These are phyloP conservation scores for Garra rufa DNA, from an alignment of 2,113 vertebrate species.

Conservation along the genomic window DNA sequence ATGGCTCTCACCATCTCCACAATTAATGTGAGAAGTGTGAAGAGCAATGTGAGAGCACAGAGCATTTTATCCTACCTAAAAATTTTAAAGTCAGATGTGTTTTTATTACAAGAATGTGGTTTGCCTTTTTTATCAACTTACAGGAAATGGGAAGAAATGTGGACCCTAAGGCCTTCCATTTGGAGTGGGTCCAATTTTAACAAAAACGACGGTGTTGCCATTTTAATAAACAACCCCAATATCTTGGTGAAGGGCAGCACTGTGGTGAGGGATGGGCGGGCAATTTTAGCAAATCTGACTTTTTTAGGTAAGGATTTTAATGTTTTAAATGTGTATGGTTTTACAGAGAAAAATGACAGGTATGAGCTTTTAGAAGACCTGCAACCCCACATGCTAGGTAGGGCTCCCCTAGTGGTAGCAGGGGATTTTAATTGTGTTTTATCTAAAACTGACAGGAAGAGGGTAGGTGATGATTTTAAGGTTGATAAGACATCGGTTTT, in stretches of 20 bases:
- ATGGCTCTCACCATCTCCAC: neutral
- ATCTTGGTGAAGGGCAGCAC: neutral
- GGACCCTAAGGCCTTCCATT: neutral
- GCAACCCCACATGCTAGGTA: neutral
- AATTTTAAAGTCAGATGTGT: conserved; percentile 1
- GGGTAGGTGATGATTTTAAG: neutral
- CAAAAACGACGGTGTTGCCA: neutral
- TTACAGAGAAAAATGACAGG: neutral
- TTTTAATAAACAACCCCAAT: neutral
- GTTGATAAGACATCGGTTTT: neutral
- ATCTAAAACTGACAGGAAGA: neutral
- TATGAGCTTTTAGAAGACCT: neutral
- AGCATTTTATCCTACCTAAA: conserved; percentile 17
- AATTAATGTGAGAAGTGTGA: neutral
- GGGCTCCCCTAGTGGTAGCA: neutral
- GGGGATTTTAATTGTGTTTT: conserved; percentile 29
- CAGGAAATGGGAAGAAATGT: neutral
- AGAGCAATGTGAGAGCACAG: neutral
- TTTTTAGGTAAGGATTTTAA: neutral
- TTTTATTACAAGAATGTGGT: conserved; percentile 44
- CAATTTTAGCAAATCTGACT: neutral
- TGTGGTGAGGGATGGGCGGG: neutral
- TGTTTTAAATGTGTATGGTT: neutral
- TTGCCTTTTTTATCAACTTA: neutral
- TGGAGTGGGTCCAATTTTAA: neutral